A percentile compares a stretch with the other conserved stretches of the same genome.
Conservation (phyloP, 1,140 invertebrate species). For the Harlomillsia oculata region DNA sequence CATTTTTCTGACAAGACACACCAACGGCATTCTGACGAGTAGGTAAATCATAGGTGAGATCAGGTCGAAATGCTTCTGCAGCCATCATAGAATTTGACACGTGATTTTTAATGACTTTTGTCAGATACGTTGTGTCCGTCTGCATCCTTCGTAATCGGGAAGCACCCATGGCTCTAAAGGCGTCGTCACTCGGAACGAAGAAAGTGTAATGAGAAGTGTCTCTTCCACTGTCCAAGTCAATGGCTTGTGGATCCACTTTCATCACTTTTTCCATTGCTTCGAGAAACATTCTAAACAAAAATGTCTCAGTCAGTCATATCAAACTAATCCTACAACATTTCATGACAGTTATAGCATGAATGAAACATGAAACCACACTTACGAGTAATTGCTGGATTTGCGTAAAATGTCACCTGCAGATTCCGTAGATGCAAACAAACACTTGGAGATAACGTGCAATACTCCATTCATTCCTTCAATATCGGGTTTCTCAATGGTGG, state of each 20-base stretch:
- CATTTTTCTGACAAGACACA: conserved; percentile 33
- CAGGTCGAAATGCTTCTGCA: conserved; percentile 39
- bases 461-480: conserved; percentile 48
- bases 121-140: conserved; percentile 38
- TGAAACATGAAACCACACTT: conserved; percentile 12
- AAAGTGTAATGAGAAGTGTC: conserved; percentile 41
- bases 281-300: conserved; percentile 41
- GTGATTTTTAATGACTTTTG: conserved; percentile 42
- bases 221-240: conserved; percentile 31
- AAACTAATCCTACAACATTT: neutral
- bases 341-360: neutral
- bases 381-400: conserved; percentile 42
- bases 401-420: conserved; percentile 43
- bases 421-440: conserved; percentile 44
- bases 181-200: conserved; percentile 46
- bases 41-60: conserved; percentile 41
- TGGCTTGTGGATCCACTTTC: conserved; percentile 36
- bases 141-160: conserved; percentile 37
- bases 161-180: conserved; percentile 39
- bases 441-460: conserved; percentile 47
- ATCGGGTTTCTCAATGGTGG: conserved; percentile 42
- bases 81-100: conserved; percentile 41
- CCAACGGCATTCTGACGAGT: conserved; percentile 37
- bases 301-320: neutral
- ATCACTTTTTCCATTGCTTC: conserved; percentile 40